Base-by-base conservation (phyloP, 2,797 vertebrate genomes). In the Tympanoctomys barrerae region DNA sequence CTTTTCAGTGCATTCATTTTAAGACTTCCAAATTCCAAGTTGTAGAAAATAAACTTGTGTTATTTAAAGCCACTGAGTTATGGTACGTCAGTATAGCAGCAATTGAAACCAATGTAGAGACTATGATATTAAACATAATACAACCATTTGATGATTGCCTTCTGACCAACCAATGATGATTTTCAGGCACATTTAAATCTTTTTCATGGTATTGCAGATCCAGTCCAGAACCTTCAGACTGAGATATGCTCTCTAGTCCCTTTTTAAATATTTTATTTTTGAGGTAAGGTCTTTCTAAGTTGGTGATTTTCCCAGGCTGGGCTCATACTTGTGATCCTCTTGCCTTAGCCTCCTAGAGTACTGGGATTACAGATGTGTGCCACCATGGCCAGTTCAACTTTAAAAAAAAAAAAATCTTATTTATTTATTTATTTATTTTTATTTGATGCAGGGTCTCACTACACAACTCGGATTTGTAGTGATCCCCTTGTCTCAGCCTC, bases 1-100 rank as follows among this genome's bases (percentile, higher is more conserved):
- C 94, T n/a, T 87, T 26, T 82, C 28, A 31, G 31, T 36, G 70
- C 39, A 13, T 93, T 59, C 62, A 79, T 68, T 92, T 96, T 83
- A 93, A 77, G 49, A 61, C 49, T 75, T 75, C 13, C 11, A 10
- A 54, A 78, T 52, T 52, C 46, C 28, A 52, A 52, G 36, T 7
- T 78, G 1, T 19, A 49, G 64, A 62, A 90, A 94, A 46, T 94
- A 70, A 24, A 64, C n/a, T 12, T 46, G 36, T 54, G 4, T 59
- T 78, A 11, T 42, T 64, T 89, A 89, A 24, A 77, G 52, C 9
- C 21, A 36, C 7, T 73, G 68, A 28, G 1, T 66, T 83, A 19
- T 57, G n/a, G 59, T 39, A 57, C 46, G 46, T 91, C 93, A 13
- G 79, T 87, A 90, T 2, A 77, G 33, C 13, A 87, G 24, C 49